phyloP scores from a whole-genome alignment of 2,888 invertebrate genomes.

The Drosophila mercatorum region DNA sequence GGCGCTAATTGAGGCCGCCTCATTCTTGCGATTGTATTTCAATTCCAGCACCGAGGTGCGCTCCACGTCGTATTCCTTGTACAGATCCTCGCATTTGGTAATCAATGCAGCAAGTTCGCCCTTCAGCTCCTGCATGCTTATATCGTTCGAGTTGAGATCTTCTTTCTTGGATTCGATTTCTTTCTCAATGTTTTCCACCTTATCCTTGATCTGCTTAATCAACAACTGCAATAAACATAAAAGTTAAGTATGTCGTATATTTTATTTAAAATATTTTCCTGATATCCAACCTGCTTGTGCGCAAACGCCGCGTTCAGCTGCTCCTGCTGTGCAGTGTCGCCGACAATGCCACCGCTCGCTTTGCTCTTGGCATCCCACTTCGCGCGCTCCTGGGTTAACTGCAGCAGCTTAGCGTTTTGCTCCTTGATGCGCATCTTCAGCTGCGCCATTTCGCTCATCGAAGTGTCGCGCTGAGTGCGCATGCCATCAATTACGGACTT shows the following conservation, averaged over 20 bases:
- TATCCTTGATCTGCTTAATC: conserved; percentile 89
- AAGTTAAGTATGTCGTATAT: not conserved
- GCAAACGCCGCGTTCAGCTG: conserved; percentile 88
- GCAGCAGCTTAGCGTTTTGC: conserved; percentile 91
- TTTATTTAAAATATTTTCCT: not conserved
- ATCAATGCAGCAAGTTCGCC: conserved; percentile 88
- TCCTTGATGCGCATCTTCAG: conserved; percentile 93
- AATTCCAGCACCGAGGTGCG: conserved; percentile 86
- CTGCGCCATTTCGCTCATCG: conserved; percentile 93
- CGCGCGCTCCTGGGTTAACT: conserved; percentile 93
- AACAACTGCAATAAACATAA: conserved; percentile 85
- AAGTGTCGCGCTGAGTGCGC: conserved; percentile 95
- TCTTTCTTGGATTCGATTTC: conserved; percentile 91
- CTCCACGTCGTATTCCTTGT: conserved; percentile 89
- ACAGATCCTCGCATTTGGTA: conserved; percentile 89
- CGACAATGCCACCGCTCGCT: conserved; percentile 71
- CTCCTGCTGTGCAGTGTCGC: conserved; percentile 86
- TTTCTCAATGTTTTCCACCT: conserved; percentile 90
- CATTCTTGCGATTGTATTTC: conserved; percentile 85
- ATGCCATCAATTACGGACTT: conserved; percentile 98
- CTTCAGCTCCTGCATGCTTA: conserved; percentile 90
- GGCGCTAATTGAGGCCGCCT: conserved; percentile 59
- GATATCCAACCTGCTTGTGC: conserved; percentile 86
- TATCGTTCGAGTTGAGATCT: conserved; percentile 92
- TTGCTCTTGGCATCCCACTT: conserved; percentile 90